These are phyloP conservation scores for Panthera tigris DNA, from an alignment of 2,113 vertebrate species.

Conservation along the genomic window DNA sequence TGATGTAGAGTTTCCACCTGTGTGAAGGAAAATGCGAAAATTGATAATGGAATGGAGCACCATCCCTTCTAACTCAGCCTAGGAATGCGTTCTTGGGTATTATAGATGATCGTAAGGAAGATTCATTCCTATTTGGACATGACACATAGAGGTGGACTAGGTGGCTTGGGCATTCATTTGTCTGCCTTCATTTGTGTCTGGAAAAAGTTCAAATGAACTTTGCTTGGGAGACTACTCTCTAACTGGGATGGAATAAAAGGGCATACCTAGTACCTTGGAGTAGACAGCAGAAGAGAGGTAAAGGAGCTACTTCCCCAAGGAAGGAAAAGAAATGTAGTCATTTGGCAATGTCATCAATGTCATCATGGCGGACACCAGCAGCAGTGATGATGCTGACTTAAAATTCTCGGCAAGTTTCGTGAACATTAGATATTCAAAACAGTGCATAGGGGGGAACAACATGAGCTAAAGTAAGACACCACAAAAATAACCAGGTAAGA, in stretches of 20 bases:
- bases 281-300: background rate
- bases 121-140: background rate
- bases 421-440: background rate
- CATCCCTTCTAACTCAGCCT: background rate
- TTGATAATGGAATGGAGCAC: background rate
- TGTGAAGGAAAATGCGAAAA: background rate
- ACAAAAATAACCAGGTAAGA: background rate
- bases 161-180: background rate
- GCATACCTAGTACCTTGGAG: background rate
- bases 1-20: background rate
- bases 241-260: background rate
- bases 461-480: background rate
- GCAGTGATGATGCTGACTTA: background rate
- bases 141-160: background rate
- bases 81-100: background rate
- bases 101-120: background rate
- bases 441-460: background rate
- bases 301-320: background rate
- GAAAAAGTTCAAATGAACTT: background rate
- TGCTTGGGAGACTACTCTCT: background rate
- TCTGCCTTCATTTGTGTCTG: background rate
- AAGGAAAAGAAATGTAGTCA: background rate
- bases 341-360: background rate
- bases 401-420: background rate
- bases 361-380: background rate